Conservation (phyloP, 2,888 invertebrate species). For the Callyntrura guangdongensis region DNA sequence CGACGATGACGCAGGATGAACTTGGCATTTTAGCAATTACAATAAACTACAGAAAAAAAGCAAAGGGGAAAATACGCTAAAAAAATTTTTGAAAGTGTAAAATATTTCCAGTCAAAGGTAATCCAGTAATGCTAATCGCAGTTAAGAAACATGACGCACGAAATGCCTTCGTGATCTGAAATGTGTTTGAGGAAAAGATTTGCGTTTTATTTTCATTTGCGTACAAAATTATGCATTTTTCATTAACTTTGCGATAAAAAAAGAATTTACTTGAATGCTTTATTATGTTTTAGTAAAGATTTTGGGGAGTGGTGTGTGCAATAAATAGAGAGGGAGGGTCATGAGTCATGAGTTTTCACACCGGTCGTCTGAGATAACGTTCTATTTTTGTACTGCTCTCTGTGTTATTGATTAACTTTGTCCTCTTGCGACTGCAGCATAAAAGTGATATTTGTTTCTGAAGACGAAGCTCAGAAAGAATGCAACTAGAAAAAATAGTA, state of each 20-base stretch:
- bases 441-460: no score
- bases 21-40: constrained; percentile 11
- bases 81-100: background rate
- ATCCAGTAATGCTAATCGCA: background rate
- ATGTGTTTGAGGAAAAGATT: background rate
- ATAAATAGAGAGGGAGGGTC: no score
- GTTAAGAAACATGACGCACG: no score
- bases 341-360: no score
- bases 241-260: background rate
- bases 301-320: no score
- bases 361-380: no score
- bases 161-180: background rate
- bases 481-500: constrained; percentile 8
- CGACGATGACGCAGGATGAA: background rate
- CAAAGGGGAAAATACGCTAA: background rate
- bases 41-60: background rate
- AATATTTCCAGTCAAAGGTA: background rate
- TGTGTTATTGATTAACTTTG: no score
- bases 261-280: no score
- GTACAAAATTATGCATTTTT: constrained; percentile 1
- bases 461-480: background rate
- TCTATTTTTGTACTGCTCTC: no score
- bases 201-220: background rate
- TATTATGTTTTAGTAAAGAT: no score
- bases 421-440: no score